These are phyloP conservation scores for Bubo scandiacus DNA, from an alignment of 2,113 vertebrate genomes.

Conservation along the genomic window DNA sequence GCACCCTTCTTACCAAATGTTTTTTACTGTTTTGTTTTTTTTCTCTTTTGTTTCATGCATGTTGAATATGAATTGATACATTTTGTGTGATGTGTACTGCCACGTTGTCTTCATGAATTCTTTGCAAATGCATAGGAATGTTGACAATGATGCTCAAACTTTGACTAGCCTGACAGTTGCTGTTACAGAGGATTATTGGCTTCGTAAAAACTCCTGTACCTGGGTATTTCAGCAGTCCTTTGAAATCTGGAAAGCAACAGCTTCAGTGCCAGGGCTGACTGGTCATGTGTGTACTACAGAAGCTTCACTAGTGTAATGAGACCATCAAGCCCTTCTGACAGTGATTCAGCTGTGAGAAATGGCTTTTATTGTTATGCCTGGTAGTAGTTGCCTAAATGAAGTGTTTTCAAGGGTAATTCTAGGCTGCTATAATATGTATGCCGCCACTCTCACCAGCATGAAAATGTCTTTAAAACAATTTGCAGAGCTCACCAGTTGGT, in stretches of 20 bases:
- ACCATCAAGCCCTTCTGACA: neutral
- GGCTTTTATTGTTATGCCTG: neutral
- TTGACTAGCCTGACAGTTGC: neutral
- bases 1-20: neutral
- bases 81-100: neutral
- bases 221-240: neutral
- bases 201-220: neutral
- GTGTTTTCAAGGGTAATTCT: neutral
- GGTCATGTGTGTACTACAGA: fast-evolving
- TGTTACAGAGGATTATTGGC: neutral
- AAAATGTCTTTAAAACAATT: neutral
- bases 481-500: neutral
- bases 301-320: neutral
- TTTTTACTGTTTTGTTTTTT: neutral
- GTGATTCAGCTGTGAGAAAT: neutral
- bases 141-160: neutral
- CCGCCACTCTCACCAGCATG: neutral
- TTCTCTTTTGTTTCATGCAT: neutral
- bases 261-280: neutral
- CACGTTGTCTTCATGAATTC: neutral
- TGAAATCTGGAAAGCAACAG: neutral
- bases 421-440: neutral
- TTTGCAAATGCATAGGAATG: neutral
- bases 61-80: neutral
- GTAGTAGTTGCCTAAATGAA: neutral